Evolutionary conservation across 2,888 invertebrate genomes (phyloP).

Genomic region (Hydriomena furcata): DNA sequence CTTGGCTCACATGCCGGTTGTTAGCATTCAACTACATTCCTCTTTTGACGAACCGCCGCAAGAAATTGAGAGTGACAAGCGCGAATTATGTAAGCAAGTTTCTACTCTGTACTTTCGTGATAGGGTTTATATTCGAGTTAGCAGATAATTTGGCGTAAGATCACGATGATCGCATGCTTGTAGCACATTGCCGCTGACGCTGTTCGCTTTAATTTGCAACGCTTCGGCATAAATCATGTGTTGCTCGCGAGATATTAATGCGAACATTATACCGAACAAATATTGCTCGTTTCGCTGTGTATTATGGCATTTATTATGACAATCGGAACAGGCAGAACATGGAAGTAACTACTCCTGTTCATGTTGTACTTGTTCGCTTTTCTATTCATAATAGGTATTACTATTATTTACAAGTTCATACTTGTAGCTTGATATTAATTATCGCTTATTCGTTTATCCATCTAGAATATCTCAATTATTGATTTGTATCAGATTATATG

Average conservation of each 20-base stretch:
- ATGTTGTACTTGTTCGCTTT: not conserved
- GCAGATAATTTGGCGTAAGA: not conserved
- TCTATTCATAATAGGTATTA: too few relatives aligned
- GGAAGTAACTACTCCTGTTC: not conserved
- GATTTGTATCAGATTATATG: too few relatives aligned
- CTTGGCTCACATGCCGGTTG: not conserved
- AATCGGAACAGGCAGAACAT: slow-evolving; percentile 3
- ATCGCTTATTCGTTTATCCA: not conserved
- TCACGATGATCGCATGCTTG: slow-evolving; percentile 8
- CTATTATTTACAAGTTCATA: too few relatives aligned
- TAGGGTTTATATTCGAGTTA: not conserved
- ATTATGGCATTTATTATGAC: slow-evolving; percentile 3
- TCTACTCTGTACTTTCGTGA: not conserved
- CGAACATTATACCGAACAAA: slow-evolving; percentile 9
- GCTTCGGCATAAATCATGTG: not conserved
- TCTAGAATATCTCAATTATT: too few relatives aligned
- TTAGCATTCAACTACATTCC: slow-evolving; percentile 9
- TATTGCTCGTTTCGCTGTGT: slow-evolving; percentile 5
- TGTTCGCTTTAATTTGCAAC: slow-evolving; percentile 7
- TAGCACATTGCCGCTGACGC: slow-evolving; percentile 5
- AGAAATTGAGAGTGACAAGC: slow-evolving; percentile 10
- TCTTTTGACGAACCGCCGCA: slow-evolving; percentile 9
- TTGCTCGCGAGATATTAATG: not conserved
- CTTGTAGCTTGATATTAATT: not conserved
- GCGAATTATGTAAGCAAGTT: not conserved